Base-by-base conservation (phyloP, 92 coral and sea anemone genomes). In the Epizoanthus stellaris region DNA sequence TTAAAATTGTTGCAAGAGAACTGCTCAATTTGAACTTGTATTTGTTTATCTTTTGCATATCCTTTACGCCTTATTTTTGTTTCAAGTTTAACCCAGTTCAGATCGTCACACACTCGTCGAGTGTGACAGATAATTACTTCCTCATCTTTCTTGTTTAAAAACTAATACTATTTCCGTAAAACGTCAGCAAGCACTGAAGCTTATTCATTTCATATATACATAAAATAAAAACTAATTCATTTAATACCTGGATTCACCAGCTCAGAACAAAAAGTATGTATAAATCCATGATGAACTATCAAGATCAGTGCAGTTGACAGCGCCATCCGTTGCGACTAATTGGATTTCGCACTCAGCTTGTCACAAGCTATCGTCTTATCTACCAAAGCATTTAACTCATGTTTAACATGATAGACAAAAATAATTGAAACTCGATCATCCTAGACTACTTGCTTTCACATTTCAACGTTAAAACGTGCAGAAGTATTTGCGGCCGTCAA, bases 311-410 rank as follows among this genome's bases (percentile, higher is more conserved):
- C 13, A 14, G 12, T 43, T 73, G 80, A 79, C 71, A 79, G 43
- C 13, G 30, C 43, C 83, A 20, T 79, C 72, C 72, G 72, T 70
- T 64, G 64, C 4, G 49, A 12, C 5, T 79, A 79, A 79, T 79
- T 79, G 83, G 83, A 79, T 79, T 79, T 34, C 30, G 40, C 61
- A 10, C 42, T 42, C 30, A 64, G 83, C 72, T 79, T 79, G 73
- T 79, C 83, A 79, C 1, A 63, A 14, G 59, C 65, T 79, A 79
- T 79, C 83, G 59, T 21, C 83, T 62, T 43, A 79, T 79, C 83
- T 79, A 79, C 39, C 8, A 63, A 79, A 64, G 60, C 72, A 79
- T 79, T 79, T 79, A 79, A 79, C 83, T 79, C 83, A 79, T 79
- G 72, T 30, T 79, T 63, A 79, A 79, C 59, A 63, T 30, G 83